Evolutionary conservation across 2,113 vertebrate species (phyloP), one percentile per base, ranked within the genome.

Genomic region (Theropithecus gelada): DNA sequence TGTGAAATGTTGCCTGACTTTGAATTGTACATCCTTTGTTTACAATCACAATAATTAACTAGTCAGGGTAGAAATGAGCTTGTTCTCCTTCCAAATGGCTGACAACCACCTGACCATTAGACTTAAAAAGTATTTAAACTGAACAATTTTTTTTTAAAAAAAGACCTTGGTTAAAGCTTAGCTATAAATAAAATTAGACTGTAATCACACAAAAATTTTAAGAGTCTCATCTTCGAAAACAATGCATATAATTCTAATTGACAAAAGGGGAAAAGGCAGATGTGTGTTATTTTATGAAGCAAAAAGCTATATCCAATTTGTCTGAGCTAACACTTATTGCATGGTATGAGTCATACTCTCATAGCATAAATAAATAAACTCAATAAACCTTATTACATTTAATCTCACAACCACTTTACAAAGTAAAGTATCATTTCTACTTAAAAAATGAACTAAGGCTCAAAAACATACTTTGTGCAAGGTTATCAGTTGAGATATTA

Each of bases 1-100:
- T 98, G 98, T 98, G 97, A 98, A 99, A 99, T 98, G 98, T 98
- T 99, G 98, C 98, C 97, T 97, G 97, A 93, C 97, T 98, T 89
- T 98, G 97, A 98, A 98, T 98, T 93, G 88, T 96, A 98, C 80
- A 92, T 98, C 96, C 95, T 98, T 98, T 98, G 98, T 99, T 98
- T 98, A 98, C 85, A 97, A 88, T 96, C 91, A 93, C 97, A 97
- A 93, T 98, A 97, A 98, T 98, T 98, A 98, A 97, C 90, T 8
- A 97, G 97, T 88, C 92, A 96, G 96, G 35, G 78, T 61, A 96
- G 95, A 97, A 98, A 96, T 40, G 22, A 32, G 72, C 68, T 97
- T 97, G 93, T 97, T 78, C 57, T 98, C 83, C 93, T 57, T 98
- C 83, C 93, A 98, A 97, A 97, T 75, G 72, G 52, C 96, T 70